These are phyloP conservation scores for Loriculus beryllinus DNA, from an alignment of 2,797 vertebrate species.

Conservation along the genomic window DNA sequence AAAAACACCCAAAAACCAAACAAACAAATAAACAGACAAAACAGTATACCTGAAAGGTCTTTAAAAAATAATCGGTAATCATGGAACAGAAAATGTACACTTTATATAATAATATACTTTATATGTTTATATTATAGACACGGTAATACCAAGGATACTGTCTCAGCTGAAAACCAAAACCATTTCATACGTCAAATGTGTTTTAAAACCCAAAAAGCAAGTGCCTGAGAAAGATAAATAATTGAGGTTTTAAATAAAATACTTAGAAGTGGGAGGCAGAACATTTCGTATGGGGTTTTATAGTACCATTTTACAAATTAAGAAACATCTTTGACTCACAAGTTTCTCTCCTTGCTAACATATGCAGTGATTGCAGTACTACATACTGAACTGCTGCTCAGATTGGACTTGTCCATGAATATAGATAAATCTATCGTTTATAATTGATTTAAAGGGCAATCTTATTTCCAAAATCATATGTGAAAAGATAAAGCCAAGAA, in stretches of 20 bases:
- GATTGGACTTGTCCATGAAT: not conserved
- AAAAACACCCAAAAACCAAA: not conserved
- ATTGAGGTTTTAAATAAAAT: not conserved
- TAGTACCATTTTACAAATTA: not conserved
- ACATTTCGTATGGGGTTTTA: not conserved
- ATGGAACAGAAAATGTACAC: not conserved
- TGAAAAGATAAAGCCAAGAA: not conserved
- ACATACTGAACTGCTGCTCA: not conserved
- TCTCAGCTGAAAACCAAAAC: not conserved
- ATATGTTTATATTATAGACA: not conserved
- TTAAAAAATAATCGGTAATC: not conserved
- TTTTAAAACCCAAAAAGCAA: not conserved
- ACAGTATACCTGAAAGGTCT: not conserved
- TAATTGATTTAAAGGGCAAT: not conserved
- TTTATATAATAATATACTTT: not conserved
- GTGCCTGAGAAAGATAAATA: not conserved
- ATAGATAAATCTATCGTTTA: not conserved
- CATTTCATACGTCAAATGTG: not conserved
- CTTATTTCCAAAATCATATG: not conserved
- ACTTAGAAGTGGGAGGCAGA: not conserved
- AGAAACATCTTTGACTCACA: not conserved
- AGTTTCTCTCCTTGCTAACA: not conserved
- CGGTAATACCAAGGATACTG: rapidly evolving
- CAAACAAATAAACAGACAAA: not conserved
- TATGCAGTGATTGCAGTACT: not conserved